phyloP scores from a whole-genome alignment of 2,797 vertebrate species.

The Salarias fasciatus region DNA sequence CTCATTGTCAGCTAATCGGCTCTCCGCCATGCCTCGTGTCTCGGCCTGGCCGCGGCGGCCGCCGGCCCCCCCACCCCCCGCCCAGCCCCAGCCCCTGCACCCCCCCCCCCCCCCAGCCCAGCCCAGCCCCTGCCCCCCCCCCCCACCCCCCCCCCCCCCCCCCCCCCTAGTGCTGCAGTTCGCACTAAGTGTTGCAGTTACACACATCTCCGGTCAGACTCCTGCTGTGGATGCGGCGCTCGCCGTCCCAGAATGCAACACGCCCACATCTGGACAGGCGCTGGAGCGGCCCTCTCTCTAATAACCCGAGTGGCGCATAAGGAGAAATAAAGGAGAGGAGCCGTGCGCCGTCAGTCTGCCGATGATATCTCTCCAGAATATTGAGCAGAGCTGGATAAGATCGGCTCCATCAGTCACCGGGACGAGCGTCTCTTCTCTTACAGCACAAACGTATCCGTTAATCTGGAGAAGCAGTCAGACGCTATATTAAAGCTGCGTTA shows the following conservation, averaged over 20 bases:
- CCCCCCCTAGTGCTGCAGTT: slow-evolving; percentile 19
- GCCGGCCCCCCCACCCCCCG: slow-evolving; percentile 9
- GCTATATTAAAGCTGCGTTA: slow-evolving; percentile 48
- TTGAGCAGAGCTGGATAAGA: slow-evolving; percentile 60
- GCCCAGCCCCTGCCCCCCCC: neutral
- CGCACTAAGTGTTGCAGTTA: slow-evolving; percentile 21
- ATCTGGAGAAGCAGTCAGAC: slow-evolving; percentile 37
- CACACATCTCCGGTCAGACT: neutral
- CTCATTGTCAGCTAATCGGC: slow-evolving; percentile 65
- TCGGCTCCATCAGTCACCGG: slow-evolving; percentile 62
- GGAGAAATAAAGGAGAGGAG: slow-evolving; percentile 31
- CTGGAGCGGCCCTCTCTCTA: slow-evolving; percentile 34
- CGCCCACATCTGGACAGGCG: slow-evolving; percentile 20
- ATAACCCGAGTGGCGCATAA: slow-evolving; percentile 8
- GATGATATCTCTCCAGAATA: slow-evolving; percentile 62
- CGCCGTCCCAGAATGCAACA: too few species aligned
- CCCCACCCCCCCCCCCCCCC: slow-evolving; percentile 1
- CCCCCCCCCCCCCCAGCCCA: neutral
- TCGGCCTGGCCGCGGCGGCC: slow-evolving; percentile 28
- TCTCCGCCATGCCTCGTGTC: slow-evolving; percentile 24
- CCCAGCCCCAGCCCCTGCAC: too few species aligned
- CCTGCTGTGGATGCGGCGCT: too few species aligned
- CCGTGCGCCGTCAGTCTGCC: slow-evolving; percentile 9
- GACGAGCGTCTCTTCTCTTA: slow-evolving; percentile 47
- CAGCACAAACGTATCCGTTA: slow-evolving; percentile 34